phyloP scores from a whole-genome alignment of 2,113 vertebrate species.

The Phylloscopus trochiloides region DNA sequence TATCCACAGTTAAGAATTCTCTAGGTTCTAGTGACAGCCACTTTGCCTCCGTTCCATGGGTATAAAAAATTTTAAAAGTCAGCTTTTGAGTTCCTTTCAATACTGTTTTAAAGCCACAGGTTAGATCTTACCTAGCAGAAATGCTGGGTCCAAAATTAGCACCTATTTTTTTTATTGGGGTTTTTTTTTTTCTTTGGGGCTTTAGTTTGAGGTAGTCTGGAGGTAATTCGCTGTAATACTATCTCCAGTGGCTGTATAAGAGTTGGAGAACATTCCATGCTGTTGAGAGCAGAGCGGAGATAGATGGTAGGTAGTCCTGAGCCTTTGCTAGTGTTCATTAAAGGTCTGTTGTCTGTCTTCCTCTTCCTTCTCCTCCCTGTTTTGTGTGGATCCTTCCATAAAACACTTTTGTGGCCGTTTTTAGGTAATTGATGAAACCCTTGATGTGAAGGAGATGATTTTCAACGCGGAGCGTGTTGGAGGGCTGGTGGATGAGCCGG shows the following conservation, averaged over 20 bases:
- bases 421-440: constrained; percentile 95
- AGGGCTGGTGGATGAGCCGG: constrained; percentile 90
- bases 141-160: not conserved
- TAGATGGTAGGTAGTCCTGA: not conserved
- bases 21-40: not conserved
- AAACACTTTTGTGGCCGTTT: constrained; percentile 74
- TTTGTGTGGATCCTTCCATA: constrained; percentile 45
- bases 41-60: not conserved
- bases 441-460: constrained; percentile 94
- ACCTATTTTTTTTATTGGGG: not conserved
- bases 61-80: not conserved
- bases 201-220: not conserved
- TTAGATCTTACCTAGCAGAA: not conserved
- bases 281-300: not conserved
- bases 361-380: not conserved
- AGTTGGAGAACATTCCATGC: not conserved
- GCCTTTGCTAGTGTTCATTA: not conserved
- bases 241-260: not conserved
- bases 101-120: not conserved
- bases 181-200: not conserved
- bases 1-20: not conserved
- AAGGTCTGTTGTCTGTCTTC: not conserved
- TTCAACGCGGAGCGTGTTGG: constrained; percentile 93
- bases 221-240: not conserved
- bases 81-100: not conserved